Evolutionary conservation across 2,888 invertebrate species (phyloP).

Genomic region (Drosophila lutescens): DNA sequence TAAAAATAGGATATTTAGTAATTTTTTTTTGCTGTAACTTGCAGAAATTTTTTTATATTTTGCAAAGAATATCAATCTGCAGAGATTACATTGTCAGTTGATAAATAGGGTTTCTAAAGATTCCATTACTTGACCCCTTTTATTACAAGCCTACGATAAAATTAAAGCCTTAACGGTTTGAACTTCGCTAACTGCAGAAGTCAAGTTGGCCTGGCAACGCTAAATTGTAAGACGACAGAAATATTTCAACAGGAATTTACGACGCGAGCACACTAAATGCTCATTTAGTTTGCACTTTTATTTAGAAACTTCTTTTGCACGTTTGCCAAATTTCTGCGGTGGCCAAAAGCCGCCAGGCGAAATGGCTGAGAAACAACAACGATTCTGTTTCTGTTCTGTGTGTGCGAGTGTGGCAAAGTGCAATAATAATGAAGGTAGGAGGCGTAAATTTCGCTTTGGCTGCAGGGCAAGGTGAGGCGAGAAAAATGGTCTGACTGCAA

Average conservation of each 20-base stretch:
- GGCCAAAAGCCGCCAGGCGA: constrained; percentile 37
- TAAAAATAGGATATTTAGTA: too few species aligned
- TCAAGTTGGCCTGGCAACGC: constrained; percentile 47
- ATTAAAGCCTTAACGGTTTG: constrained; percentile 10
- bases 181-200: constrained; percentile 9
- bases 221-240: constrained; percentile 81
- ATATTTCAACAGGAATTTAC: constrained; percentile 79
- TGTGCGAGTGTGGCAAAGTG: constrained; percentile 57
- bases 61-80: too few species aligned
- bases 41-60: too few species aligned
- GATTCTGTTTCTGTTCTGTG: constrained; percentile 15
- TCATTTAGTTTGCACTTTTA: constrained; percentile 81
- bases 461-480: constrained; percentile 28
- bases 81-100: background rate
- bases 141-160: constrained; percentile 1
- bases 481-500: constrained; percentile 44
- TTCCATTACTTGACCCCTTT: background rate
- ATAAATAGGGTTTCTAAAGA: background rate
- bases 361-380: constrained; percentile 17
- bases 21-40: too few species aligned
- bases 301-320: constrained; percentile 79
- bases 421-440: constrained; percentile 78
- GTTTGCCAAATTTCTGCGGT: constrained; percentile 81
- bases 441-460: constrained; percentile 80
- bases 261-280: constrained; percentile 77